Base-by-base conservation (phyloP, 2,113 vertebrate genomes). In the Paralichthys olivaceus region DNA sequence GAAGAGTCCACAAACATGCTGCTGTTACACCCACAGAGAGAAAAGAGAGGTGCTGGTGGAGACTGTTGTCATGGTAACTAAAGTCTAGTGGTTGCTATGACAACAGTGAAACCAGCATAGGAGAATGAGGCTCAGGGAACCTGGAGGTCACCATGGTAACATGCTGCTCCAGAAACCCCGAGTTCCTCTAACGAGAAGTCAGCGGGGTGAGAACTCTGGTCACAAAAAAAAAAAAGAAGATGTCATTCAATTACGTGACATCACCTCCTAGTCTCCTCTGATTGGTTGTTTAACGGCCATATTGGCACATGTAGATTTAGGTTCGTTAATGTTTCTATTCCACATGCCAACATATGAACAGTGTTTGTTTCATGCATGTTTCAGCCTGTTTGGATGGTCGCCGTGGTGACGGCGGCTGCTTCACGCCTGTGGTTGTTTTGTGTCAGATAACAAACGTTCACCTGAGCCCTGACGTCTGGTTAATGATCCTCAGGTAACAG, bases 21-120 rank as follows among this genome's bases (percentile, higher is more conserved):
- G 77, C 69, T 68, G 78, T 81, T 75, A 76, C 70, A 78, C 70
- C 28, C 0, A 17, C 60, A 71, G 65, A 69, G 34, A 51, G 40
- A 15, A 5, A 20, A 62, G 22, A 12, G 29, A 43, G 54, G 37
- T 8, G 15, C 20, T 20, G n/a, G 23, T 56, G 55, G 45, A 45
- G 13, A 51, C 5, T 28, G 65, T 49, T 67, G 62, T 51, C 56
- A 61, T 23, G 58, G 62, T 34, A 64, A 76, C 43, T 20, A 15
- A 20, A 20, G 40, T 20, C 20, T 26, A 19, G 25, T 14, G 15
- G 73, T 77, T 70, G 53, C 60, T 66, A 55, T 34, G 32, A 75
- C 8, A 63, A 72, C 71, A 34, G 23, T 17, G 28, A 4, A 63
- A 25, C 34, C n/a, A 14, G n/a, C 22, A 26, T 14, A 2, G 22